These are phyloP conservation scores for Lamellibrachia columna DNA, from an alignment of 2,888 invertebrate species.

Conservation along the genomic window DNA sequence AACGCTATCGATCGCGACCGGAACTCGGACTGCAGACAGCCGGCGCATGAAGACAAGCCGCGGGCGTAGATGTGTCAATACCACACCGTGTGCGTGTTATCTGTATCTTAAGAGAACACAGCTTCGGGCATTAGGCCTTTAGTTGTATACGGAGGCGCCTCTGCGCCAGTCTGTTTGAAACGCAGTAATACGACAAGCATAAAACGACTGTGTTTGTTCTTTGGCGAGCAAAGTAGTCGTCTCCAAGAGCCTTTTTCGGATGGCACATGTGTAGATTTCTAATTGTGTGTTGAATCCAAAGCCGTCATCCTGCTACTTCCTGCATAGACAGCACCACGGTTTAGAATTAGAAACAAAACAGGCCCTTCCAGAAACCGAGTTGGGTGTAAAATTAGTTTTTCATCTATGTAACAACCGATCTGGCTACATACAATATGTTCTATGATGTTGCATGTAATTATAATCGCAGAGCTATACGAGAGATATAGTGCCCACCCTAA, in stretches of 20 bases:
- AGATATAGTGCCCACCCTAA: too few relatives aligned
- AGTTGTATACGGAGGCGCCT: background rate
- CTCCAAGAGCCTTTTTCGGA: too few relatives aligned
- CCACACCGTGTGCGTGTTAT: background rate
- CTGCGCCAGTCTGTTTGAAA: background rate
- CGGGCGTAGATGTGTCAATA: background rate
- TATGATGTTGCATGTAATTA: too few relatives aligned
- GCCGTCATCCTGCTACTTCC: background rate
- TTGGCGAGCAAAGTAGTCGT: background rate
- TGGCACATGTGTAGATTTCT: background rate
- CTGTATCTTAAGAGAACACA: background rate
- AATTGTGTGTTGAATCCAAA: background rate
- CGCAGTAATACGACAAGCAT: background rate
- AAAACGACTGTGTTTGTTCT: background rate
- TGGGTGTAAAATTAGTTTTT: background rate
- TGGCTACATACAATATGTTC: background rate
- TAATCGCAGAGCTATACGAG: too few relatives aligned
- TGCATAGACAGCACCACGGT: background rate
- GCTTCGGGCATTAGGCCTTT: background rate
- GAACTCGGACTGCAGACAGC: background rate
- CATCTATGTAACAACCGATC: background rate
- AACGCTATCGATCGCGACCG: background rate
- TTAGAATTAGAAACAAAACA: background rate
- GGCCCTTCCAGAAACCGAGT: background rate
- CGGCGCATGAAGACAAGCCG: background rate